These are phyloP conservation scores for Sylvia atricapilla DNA, from an alignment of 2,113 vertebrate species.

Conservation along the genomic window DNA sequence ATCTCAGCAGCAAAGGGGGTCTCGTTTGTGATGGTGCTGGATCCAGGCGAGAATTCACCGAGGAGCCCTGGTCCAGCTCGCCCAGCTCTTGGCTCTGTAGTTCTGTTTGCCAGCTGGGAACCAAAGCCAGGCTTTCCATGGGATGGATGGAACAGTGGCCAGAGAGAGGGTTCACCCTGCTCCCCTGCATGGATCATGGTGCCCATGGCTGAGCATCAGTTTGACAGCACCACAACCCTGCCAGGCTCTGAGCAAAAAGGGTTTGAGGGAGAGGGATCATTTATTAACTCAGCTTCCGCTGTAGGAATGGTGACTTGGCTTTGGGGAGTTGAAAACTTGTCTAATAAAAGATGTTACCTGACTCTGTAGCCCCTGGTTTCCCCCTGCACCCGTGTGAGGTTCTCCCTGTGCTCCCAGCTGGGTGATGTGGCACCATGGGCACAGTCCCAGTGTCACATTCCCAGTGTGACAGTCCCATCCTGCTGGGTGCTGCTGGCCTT, in stretches of 20 bases:
- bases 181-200: not conserved
- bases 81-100: not conserved
- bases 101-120: not conserved
- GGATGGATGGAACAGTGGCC: accelerated
- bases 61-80: not conserved
- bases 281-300: not conserved
- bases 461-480: not conserved
- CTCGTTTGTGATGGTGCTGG: not conserved
- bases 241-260: not conserved
- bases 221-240: accelerated
- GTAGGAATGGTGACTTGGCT: not conserved
- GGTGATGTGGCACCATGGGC: not conserved
- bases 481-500: not conserved
- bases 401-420: not conserved
- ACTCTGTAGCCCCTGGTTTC: not conserved
- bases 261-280: not conserved
- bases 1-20: not conserved
- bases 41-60: accelerated
- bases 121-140: not conserved
- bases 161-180: not conserved
- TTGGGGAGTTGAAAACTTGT: not conserved
- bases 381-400: accelerated
- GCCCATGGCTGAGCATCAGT: not conserved
- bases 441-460: not conserved
- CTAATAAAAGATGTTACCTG: not conserved